phyloP scores from a whole-genome alignment of 2,888 invertebrate genomes.

The Ecliptopera silaceata region DNA sequence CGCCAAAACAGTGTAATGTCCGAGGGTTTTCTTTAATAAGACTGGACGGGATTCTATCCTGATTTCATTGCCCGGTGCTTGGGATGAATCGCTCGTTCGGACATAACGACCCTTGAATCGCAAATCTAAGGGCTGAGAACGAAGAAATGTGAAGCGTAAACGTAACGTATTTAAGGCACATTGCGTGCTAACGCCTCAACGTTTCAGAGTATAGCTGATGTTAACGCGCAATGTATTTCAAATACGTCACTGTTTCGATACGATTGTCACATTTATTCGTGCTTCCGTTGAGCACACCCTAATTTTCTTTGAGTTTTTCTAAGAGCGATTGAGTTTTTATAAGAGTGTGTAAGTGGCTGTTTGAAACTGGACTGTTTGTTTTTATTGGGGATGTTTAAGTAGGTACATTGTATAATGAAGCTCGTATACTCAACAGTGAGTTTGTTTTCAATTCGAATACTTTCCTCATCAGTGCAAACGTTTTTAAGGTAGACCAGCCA shows the following conservation, averaged over 20 bases:
- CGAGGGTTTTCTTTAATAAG: slow-evolving; percentile 59
- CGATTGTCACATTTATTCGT: too few relatives aligned
- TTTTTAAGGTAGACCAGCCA: too few relatives aligned
- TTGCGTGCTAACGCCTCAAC: too few relatives aligned
- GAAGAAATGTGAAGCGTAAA: too few relatives aligned
- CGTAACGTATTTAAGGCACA: too few relatives aligned
- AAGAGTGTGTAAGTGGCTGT: slow-evolving; percentile 36
- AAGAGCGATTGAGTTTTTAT: too few relatives aligned
- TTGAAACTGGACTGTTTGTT: slow-evolving; percentile 17
- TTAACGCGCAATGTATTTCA: too few relatives aligned
- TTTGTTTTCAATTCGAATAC: not conserved
- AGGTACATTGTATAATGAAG: not conserved
- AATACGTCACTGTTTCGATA: too few relatives aligned
- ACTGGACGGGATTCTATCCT: slow-evolving; percentile 59
- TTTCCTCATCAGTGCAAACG: not conserved
- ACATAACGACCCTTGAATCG: slow-evolving; percentile 62
- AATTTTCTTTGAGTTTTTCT: slow-evolving; percentile 61
- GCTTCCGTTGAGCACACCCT: slow-evolving; percentile 43
- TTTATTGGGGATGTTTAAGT: not conserved
- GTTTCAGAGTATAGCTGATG: too few relatives aligned
- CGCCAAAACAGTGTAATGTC: slow-evolving; percentile 65
- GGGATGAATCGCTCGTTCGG: slow-evolving; percentile 63
- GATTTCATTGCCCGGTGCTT: slow-evolving; percentile 64
- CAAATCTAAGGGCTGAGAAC: slow-evolving; percentile 45
- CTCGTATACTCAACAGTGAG: not conserved